Conservation (phyloP, 1,140 invertebrate species). For the Tetramorium alpestre region DNA sequence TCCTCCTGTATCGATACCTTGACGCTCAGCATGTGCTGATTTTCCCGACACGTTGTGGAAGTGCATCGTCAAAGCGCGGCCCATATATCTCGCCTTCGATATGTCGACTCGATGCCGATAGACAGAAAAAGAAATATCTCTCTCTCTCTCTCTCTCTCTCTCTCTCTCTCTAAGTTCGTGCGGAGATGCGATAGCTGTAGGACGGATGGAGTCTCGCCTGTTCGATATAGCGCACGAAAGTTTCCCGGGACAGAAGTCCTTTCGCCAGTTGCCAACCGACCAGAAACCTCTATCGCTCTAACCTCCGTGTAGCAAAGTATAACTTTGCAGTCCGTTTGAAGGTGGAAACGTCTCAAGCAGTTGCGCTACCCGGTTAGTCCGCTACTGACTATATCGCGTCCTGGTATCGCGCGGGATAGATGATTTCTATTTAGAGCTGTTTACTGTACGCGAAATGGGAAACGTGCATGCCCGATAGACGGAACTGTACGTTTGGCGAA, state of each 20-base stretch:
- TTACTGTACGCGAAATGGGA: conserved; percentile 58
- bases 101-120: conserved; percentile 48
- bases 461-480: conserved; percentile 53
- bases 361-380: background rate
- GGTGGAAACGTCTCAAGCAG: conserved; percentile 58
- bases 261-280: conserved; percentile 35
- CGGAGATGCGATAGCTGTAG: conserved; percentile 29
- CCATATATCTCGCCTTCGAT: conserved; percentile 55
- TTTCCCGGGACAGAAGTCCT: conserved; percentile 45
- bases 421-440: conserved; percentile 57
- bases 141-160: conserved; percentile 6
- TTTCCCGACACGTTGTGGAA: conserved; percentile 34
- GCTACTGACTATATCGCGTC: conserved; percentile 11
- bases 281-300: conserved; percentile 33
- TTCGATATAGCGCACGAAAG: conserved; percentile 39
- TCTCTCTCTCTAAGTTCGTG: background rate
- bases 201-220: conserved; percentile 52
- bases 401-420: conserved; percentile 42
- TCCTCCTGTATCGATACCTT: background rate
- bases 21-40: conserved; percentile 31
- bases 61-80: conserved; percentile 41
- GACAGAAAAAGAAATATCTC: conserved; percentile 39
- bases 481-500: conserved; percentile 29
- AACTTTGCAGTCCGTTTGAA: conserved; percentile 56
- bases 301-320: conserved; percentile 40